phyloP scores from a whole-genome alignment of 2,113 vertebrate species.

The Cheilinus undulatus region DNA sequence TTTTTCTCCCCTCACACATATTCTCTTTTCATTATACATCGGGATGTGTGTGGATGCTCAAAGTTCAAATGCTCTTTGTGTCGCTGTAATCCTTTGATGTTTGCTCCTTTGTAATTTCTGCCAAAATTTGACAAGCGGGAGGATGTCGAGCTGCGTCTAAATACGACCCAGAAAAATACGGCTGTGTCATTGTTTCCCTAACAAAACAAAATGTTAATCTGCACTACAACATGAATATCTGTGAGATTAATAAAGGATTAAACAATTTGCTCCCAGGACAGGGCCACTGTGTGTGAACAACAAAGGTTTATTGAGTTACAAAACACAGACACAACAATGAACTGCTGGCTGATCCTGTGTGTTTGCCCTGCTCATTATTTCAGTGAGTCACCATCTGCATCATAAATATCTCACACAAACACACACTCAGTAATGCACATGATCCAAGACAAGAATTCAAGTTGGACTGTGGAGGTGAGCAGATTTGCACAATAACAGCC shows the following conservation, averaged over 20 bases:
- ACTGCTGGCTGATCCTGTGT: constrained; percentile 20
- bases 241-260: constrained; percentile 72
- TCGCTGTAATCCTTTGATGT: constrained; percentile 62
- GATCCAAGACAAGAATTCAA: too few relatives aligned
- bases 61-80: constrained; percentile 37
- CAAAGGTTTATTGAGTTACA: constrained; percentile 47
- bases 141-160: constrained; percentile 47
- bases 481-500: too few relatives aligned
- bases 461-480: too few relatives aligned
- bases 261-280: constrained; percentile 60
- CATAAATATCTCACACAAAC: constrained; percentile 30
- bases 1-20: neutral
- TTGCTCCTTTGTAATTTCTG: constrained; percentile 68
- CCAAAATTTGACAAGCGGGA: constrained; percentile 53
- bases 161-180: constrained; percentile 52
- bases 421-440: neutral
- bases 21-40: constrained; percentile 10
- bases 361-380: constrained; percentile 39
- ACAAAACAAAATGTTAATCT: constrained; percentile 80
- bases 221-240: constrained; percentile 61
- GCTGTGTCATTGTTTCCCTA: constrained; percentile 57
- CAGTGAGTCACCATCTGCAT: constrained; percentile 58
- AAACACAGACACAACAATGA: constrained; percentile 52
- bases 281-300: constrained; percentile 46
- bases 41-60: constrained; percentile 13